Evolutionary conservation across 2,888 invertebrate species (phyloP).

Genomic region (Drosophila bunnanda): DNA sequence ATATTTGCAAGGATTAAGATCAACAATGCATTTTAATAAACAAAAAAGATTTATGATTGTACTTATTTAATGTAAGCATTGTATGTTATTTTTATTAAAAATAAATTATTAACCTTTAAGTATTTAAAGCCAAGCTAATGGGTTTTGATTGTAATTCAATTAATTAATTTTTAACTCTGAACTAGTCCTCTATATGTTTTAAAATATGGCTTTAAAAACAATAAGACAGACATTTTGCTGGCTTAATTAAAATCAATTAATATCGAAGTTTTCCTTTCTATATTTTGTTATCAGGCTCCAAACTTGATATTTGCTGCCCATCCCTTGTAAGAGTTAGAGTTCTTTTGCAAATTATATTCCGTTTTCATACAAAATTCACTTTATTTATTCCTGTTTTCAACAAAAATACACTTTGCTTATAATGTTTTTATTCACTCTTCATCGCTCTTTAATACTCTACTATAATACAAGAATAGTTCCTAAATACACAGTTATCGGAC

Average conservation of each 20-base stretch:
- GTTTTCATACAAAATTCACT: background rate
- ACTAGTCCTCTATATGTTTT: too few relatives aligned
- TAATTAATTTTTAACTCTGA: too few relatives aligned
- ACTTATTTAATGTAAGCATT: conserved; percentile 41
- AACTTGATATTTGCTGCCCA: background rate
- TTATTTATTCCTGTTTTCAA: conserved; percentile 4
- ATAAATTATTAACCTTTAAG: conserved; percentile 31
- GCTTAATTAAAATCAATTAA: too few relatives aligned
- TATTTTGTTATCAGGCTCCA: too few relatives aligned
- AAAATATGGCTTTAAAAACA: too few relatives aligned
- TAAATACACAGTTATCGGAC: conserved; percentile 11
- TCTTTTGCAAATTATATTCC: background rate
- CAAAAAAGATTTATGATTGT: conserved; percentile 55
- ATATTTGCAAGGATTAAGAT: conserved; percentile 31
- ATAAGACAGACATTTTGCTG: too few relatives aligned
- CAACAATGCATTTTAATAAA: conserved; percentile 65
- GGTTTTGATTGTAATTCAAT: background rate
- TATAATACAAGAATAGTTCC: conserved; percentile 39
- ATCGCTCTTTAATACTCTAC: conserved; percentile 32
- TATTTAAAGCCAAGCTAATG: background rate
- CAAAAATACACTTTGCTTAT: background rate
- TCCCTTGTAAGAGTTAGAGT: background rate
- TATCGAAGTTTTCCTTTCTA: too few relatives aligned
- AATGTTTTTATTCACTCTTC: conserved; percentile 4
- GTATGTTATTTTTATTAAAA: conserved; percentile 34